Evolutionary conservation across 2,888 invertebrate genomes (phyloP).

Genomic region (Apoda limacodes): DNA sequence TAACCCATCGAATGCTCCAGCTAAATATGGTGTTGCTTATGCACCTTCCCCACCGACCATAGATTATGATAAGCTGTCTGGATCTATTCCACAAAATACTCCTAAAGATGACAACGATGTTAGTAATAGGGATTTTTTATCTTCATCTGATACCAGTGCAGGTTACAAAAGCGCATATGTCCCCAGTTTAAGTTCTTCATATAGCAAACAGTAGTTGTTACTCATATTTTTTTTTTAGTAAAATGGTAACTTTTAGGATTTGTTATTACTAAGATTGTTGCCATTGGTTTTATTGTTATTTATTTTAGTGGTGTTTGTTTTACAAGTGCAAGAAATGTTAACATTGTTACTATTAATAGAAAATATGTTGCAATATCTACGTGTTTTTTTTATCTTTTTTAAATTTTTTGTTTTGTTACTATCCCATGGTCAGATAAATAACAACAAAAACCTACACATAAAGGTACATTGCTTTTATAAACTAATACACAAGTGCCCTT

Average conservation of each 20-base stretch:
- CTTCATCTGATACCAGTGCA: constrained; percentile 36
- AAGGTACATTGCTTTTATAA: too few species aligned
- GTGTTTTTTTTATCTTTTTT: constrained; percentile 7
- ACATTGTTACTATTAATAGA: constrained; percentile 3
- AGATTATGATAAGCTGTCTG: constrained; percentile 46
- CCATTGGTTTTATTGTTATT: constrained; percentile 8
- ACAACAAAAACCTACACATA: too few species aligned
- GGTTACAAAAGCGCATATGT: constrained; percentile 45
- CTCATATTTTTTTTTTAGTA: too few species aligned
- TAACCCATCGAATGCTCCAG: constrained; percentile 44
- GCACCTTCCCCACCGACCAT: constrained; percentile 27
- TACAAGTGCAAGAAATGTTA: too few species aligned
- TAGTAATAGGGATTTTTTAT: constrained; percentile 33
- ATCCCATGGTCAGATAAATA: too few species aligned
- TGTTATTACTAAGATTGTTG: constrained; percentile 7
- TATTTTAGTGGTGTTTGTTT: constrained; percentile 3
- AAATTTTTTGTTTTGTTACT: too few species aligned
- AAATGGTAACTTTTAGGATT: constrained; percentile 17
- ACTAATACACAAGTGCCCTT: too few species aligned
- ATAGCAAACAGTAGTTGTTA: constrained; percentile 29
- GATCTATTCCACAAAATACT: constrained; percentile 31
- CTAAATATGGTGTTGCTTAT: constrained; percentile 41
- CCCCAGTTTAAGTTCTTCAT: constrained; percentile 33
- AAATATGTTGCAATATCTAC: background rate
- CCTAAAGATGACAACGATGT: constrained; percentile 52